Evolutionary conservation across 2,113 vertebrate species (phyloP), one percentile per base, ranked within the genome.

Genomic region (Oryzias curvinotus): DNA sequence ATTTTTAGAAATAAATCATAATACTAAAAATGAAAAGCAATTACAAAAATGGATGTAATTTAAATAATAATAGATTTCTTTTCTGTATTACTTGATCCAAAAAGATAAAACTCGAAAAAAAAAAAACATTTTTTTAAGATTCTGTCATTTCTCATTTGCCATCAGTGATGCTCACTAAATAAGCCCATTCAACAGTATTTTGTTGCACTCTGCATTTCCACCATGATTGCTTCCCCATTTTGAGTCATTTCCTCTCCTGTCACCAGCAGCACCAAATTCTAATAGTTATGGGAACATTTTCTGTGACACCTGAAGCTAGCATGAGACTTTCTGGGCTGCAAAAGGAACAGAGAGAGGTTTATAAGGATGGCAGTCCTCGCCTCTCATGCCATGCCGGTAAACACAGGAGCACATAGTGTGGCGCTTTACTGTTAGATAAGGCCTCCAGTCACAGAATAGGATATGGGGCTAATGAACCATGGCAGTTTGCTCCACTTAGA

Each of bases 291-390:
- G 69, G 82, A 82, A 78, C 81, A 73, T 84, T 84, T 81, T 76
- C 60, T 85, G 44, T 65, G 76, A 80, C 77, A 82, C 83, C 86
- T 76, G 81, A 77, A 80, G 85, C 77, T 85, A 87, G 84, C 87
- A 75, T 47, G 73, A 65, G 75, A 82, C 71, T 80, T 79, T 57
- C 72, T 78, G 80, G 85, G 64, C 81, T 73, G 68, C 65, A 51
- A 67, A 61, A 69, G 62, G 82, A 82, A 84, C 83, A 88, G 82
- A 83, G 87, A 77, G 79, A 87, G 80, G 84, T 89, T 91, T 92
- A 90, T 91, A 87, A 89, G 66, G 82, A 81, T 89, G 83, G 84
- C 89, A 90, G 83, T 81, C 86, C 75, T 81, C 44, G 69, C 68
- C 69, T 89, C 77, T 79, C 84, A 88, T 85, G 83, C 79, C 75